These are phyloP conservation scores for Mormyrus iriodes DNA, from an alignment of 2,113 vertebrate genomes.

Conservation along the genomic window DNA sequence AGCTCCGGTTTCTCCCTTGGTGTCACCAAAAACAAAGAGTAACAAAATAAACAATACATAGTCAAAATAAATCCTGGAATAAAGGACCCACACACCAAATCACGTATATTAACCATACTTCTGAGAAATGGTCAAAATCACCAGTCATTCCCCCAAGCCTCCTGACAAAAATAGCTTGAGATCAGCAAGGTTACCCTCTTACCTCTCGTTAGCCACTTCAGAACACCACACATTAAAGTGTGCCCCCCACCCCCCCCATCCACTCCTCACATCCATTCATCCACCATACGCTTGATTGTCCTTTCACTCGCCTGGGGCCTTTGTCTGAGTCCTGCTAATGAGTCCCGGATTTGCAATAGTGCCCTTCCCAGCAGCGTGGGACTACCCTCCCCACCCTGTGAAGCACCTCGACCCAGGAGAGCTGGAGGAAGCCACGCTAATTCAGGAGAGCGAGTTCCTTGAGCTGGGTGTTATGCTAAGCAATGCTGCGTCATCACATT, in stretches of 20 bases:
- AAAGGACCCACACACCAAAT: neutral
- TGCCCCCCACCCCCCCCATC: neutral
- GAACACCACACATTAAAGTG: slow-evolving; percentile 23
- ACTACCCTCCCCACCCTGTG: neutral
- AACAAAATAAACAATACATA: neutral
- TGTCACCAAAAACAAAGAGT: neutral
- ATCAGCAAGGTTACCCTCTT: neutral
- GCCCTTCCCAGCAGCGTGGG: neutral
- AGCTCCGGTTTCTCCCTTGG: neutral
- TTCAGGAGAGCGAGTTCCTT: neutral
- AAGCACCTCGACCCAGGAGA: too few species aligned
- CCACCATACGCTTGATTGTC: neutral
- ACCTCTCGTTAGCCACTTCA: slow-evolving; percentile 37
- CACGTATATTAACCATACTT: neutral
- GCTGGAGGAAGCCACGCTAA: too few species aligned
- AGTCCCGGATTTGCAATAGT: neutral
- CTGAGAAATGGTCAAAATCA: too few species aligned
- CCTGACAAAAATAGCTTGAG: neutral
- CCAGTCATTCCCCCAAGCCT: neutral
- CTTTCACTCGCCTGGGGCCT: neutral
- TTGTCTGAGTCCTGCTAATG: neutral
- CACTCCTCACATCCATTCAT: neutral
- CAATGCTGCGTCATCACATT: too few species aligned
- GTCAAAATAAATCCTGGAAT: neutral
- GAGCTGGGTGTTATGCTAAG: too few species aligned